A percentile compares a stretch with the other conserved stretches of the same genome.
Conservation (phyloP, 2,797 vertebrate species). For the Chelon auratus region DNA sequence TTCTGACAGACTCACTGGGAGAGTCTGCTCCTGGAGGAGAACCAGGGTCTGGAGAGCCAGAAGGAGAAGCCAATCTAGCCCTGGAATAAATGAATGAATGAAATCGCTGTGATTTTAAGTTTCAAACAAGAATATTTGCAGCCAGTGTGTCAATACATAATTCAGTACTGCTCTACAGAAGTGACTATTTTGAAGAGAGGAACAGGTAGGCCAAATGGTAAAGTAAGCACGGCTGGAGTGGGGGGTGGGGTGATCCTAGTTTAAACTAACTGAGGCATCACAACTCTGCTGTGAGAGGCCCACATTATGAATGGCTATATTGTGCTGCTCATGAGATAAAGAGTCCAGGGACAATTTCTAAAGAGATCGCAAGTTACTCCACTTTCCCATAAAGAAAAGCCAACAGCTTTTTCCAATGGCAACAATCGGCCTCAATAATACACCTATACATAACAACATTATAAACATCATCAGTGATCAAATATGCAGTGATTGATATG, state of each 20-base stretch:
- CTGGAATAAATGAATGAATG: slow-evolving; percentile 24
- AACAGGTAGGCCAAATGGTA: slow-evolving; percentile 24
- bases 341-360: slow-evolving; percentile 26
- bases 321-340: slow-evolving; percentile 54
- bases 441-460: neutral
- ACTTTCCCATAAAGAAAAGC: neutral
- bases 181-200: neutral
- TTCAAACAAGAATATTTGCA: neutral
- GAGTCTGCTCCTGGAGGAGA: slow-evolving; percentile 60
- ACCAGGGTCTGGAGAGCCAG: slow-evolving; percentile 52
- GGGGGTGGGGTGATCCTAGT: neutral
- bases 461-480: neutral
- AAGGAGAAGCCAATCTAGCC: slow-evolving; percentile 51
- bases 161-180: neutral
- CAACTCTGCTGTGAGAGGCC: slow-evolving; percentile 46
- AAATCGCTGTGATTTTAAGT: neutral
- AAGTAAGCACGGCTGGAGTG: slow-evolving; percentile 16
- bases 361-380: slow-evolving; percentile 43
- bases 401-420: too few species aligned
- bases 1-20: slow-evolving; percentile 53
- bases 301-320: slow-evolving; percentile 60
- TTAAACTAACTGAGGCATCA: slow-evolving; percentile 22
- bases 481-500: neutral
- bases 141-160: slow-evolving; percentile 1
- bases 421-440: slow-evolving; percentile 7